Percentiles rank a stretch among this genome's conserved stretches.
phyloP scores from a whole-genome alignment of 2,113 vertebrate species.

The Onychostoma macrolepis region DNA sequence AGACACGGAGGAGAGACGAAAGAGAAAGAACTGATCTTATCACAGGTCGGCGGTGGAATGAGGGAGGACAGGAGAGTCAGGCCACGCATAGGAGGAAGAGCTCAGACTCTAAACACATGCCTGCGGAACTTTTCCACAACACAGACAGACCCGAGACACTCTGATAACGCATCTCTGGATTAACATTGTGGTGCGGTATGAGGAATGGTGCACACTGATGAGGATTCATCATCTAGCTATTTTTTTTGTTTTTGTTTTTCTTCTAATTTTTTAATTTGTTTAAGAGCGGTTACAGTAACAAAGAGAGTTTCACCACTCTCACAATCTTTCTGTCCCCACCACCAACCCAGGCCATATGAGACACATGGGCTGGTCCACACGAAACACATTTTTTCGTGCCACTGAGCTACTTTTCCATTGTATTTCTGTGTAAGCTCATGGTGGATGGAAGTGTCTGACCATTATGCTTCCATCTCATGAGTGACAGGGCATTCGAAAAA shows the following conservation, averaged over 20 bases:
- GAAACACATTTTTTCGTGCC: too few relatives aligned
- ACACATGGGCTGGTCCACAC: not conserved
- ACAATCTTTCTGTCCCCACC: not conserved
- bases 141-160: constrained; percentile 8
- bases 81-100: constrained; percentile 26
- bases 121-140: constrained; percentile 49
- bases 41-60: constrained; percentile 21
- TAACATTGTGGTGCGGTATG: not conserved
- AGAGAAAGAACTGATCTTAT: constrained; percentile 54
- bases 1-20: constrained; percentile 22
- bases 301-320: not conserved
- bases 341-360: not conserved
- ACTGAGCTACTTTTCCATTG: too few relatives aligned
- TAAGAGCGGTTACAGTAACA: not conserved
- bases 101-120: constrained; percentile 14
- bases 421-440: too few relatives aligned
- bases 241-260: not conserved
- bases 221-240: not conserved
- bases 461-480: too few relatives aligned
- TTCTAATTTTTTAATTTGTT: not conserved
- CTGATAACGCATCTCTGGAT: constrained; percentile 7
- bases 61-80: constrained; percentile 18
- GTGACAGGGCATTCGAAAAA: too few relatives aligned
- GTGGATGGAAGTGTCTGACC: too few relatives aligned
- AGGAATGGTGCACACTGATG: not conserved